Evolutionary conservation across 1,140 invertebrate species (phyloP).

Genomic region (Saccostrea echinata): DNA sequence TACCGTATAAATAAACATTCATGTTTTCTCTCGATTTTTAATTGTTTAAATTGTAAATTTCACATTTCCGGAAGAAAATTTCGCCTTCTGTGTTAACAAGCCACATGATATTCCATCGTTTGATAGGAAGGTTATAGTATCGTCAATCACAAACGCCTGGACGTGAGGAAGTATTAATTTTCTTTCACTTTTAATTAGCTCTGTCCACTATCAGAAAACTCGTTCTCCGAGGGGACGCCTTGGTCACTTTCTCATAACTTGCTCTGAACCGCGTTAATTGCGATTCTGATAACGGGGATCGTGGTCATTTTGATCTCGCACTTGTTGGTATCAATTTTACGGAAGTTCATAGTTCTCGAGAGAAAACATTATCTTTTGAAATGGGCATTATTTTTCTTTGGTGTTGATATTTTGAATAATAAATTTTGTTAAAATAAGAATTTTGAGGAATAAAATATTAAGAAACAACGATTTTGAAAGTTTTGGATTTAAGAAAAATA

Average conservation of each 20-base stretch:
- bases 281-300: background rate
- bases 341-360: conserved; percentile 14
- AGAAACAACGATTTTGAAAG: too few species aligned
- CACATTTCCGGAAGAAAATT: conserved; percentile 17
- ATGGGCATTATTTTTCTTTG: background rate
- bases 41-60: conserved; percentile 40
- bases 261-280: conserved; percentile 33
- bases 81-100: conserved; percentile 1
- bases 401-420: background rate
- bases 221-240: conserved; percentile 8
- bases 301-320: conserved; percentile 20
- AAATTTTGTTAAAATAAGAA: background rate
- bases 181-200: conserved; percentile 35
- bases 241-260: conserved; percentile 34
- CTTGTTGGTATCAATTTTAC: conserved; percentile 32
- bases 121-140: background rate
- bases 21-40: background rate
- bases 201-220: conserved; percentile 35
- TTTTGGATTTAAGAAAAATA: too few species aligned
- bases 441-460: too few species aligned
- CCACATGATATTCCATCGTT: background rate
- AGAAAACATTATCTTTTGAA: background rate
- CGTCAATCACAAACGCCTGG: background rate
- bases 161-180: conserved; percentile 37
- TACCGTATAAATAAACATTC: background rate